Percentiles rank a stretch among this genome's conserved stretches.
Conservation (phyloP, 2,113 vertebrate genomes). For the Otocyon megalotis region DNA sequence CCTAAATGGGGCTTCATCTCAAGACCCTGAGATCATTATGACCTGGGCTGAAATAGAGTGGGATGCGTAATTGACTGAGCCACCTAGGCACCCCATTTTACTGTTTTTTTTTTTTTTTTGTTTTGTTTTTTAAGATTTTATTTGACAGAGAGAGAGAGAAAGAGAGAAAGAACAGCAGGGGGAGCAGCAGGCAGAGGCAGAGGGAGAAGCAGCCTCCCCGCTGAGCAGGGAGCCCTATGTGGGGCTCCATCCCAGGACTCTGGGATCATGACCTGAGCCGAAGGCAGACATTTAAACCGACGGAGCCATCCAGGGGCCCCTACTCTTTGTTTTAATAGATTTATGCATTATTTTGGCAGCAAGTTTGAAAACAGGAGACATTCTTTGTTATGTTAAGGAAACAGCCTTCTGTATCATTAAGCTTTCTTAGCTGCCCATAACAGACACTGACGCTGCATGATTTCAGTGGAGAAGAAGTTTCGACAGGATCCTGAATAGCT, state of each 20-base stretch:
- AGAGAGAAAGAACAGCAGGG: too few species aligned
- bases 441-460: not conserved
- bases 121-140: not conserved
- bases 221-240: not conserved
- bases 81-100: not conserved
- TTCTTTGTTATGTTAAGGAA: conserved; percentile 30
- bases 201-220: not conserved
- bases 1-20: too few species aligned
- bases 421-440: conserved; percentile 22
- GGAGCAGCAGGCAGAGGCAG: not conserved
- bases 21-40: too few species aligned
- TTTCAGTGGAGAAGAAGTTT: conserved; percentile 38
- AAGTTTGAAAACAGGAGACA: not conserved
- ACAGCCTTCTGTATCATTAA: not conserved
- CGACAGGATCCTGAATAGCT: not conserved
- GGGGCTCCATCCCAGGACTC: not conserved
- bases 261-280: not conserved
- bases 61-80: too few species aligned
- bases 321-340: conserved; percentile 20
- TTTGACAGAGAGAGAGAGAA: not conserved
- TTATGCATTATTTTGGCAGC: not conserved
- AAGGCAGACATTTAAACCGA: not conserved
- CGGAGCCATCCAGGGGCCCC: not conserved
- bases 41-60: too few species aligned
- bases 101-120: not conserved